These are phyloP conservation scores for Liasis olivaceus DNA, from an alignment of 2,797 vertebrate species.

Conservation along the genomic window DNA sequence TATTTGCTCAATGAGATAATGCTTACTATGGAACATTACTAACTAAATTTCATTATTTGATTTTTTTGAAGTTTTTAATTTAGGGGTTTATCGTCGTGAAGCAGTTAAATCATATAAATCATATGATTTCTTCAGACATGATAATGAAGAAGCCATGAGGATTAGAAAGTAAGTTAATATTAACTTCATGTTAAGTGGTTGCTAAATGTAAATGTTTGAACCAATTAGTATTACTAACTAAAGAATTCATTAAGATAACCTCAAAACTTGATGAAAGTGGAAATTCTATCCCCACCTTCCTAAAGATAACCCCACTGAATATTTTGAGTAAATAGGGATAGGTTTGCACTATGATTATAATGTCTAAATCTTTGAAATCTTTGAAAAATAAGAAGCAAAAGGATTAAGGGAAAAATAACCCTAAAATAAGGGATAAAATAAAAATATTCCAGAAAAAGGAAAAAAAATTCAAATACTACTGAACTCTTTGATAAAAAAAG, in stretches of 20 bases:
- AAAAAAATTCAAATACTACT: not conserved
- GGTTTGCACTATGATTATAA: not conserved
- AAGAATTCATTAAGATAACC: not conserved
- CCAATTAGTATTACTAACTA: not conserved
- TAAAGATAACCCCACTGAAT: not conserved
- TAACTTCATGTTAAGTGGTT: fast-evolving
- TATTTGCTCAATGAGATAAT: fast-evolving
- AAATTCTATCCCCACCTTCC: not conserved
- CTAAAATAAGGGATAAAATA: not conserved
- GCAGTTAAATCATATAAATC: conserved; percentile 94
- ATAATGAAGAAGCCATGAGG: conserved; percentile 95
- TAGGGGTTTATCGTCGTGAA: conserved; percentile 95
- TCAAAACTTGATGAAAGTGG: not conserved
- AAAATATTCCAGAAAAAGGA: not conserved
- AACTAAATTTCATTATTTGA: fast-evolving
- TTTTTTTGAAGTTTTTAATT: conserved; percentile 87
- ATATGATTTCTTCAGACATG: conserved; percentile 96
- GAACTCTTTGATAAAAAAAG: not conserved
- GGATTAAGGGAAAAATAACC: not conserved
- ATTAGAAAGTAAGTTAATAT: conserved; percentile 87
- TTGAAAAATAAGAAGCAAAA: not conserved
- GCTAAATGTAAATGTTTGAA: not conserved
- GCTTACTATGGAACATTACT: fast-evolving
- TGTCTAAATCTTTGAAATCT: not conserved
- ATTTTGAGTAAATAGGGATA: not conserved